These are phyloP conservation scores for Bombyx huttoni DNA, from an alignment of 2,888 invertebrate genomes.

Conservation along the genomic window DNA sequence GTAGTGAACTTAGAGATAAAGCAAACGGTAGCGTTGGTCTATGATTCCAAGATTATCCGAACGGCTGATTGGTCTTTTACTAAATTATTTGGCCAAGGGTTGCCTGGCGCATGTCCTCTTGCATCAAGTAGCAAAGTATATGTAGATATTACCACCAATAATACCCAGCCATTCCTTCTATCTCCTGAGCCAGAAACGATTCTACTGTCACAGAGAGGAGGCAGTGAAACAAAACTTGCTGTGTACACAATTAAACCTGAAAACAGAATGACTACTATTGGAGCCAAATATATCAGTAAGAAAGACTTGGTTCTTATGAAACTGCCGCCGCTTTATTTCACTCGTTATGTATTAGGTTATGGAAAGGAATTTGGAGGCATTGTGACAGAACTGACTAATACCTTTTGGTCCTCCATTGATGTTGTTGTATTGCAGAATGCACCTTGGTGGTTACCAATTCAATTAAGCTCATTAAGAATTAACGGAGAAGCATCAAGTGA, in stretches of 20 bases:
- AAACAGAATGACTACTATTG: slow-evolving; percentile 78
- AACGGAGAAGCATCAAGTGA: slow-evolving; percentile 75
- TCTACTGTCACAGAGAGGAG: slow-evolving; percentile 77
- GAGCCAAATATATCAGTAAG: slow-evolving; percentile 66
- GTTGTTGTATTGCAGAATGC: slow-evolving; percentile 91
- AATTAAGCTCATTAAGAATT: slow-evolving; percentile 88
- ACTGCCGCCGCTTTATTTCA: slow-evolving; percentile 81
- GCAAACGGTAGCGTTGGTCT: slow-evolving; percentile 89
- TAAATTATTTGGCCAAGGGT: slow-evolving; percentile 88
- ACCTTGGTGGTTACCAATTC: slow-evolving; percentile 91
- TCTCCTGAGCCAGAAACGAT: slow-evolving; percentile 74
- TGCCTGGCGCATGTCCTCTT: slow-evolving; percentile 86
- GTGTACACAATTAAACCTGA: slow-evolving; percentile 77
- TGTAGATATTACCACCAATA: slow-evolving; percentile 81
- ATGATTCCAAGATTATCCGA: slow-evolving; percentile 80
- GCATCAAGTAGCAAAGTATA: slow-evolving; percentile 84
- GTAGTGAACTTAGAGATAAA: slow-evolving; percentile 82
- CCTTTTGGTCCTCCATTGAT: slow-evolving; percentile 81
- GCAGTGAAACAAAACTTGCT: slow-evolving; percentile 76
- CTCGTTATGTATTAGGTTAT: slow-evolving; percentile 87
- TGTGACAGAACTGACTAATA: slow-evolving; percentile 87
- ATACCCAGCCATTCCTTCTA: slow-evolving; percentile 74
- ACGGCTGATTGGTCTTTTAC: slow-evolving; percentile 88
- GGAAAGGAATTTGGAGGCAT: slow-evolving; percentile 94
- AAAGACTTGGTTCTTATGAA: slow-evolving; percentile 62